Percentiles rank a stretch among this genome's conserved stretches.
Evolutionary conservation across 2,888 invertebrate genomes (phyloP).

Genomic region (Elmis aenea): DNA sequence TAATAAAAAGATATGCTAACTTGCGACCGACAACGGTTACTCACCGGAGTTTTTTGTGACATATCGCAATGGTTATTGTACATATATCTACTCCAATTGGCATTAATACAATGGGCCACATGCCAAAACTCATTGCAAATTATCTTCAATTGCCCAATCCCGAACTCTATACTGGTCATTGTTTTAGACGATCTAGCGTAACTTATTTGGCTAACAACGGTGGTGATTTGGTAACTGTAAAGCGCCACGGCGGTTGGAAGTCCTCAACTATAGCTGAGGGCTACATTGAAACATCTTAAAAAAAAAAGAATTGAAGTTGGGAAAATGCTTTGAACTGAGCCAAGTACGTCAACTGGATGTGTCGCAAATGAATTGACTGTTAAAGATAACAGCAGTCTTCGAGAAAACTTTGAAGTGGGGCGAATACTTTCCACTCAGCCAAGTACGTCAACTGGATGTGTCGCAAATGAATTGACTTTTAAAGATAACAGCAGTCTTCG

Average conservation of each 20-base stretch:
- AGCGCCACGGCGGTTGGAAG: constrained; percentile 24
- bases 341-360: no score
- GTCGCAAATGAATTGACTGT: no score
- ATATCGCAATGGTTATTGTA: constrained; percentile 14
- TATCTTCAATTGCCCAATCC: constrained; percentile 17
- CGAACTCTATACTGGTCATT: constrained; percentile 23
- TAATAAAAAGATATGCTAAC: constrained; percentile 17
- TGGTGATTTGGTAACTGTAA: constrained; percentile 20
- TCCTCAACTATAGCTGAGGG: constrained; percentile 23
- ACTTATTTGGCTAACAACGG: constrained; percentile 21
- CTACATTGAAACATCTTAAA: constrained; percentile 23
- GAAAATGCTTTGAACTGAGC: no score
- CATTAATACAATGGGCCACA: constrained; percentile 21
- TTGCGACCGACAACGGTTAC: constrained; percentile 15
- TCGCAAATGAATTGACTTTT: no score
- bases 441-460: no score
- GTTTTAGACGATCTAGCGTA: constrained; percentile 23
- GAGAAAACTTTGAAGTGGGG: no score
- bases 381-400: no score
- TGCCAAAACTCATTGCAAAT: constrained; percentile 18
- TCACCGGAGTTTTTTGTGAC: no score
- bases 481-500: no score
- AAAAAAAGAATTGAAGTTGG: no score
- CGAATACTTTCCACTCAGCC: no score
- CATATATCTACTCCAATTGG: constrained; percentile 19